These are phyloP conservation scores for Xerus rutilus DNA, from an alignment of 2,797 vertebrate species.

Conservation along the genomic window DNA sequence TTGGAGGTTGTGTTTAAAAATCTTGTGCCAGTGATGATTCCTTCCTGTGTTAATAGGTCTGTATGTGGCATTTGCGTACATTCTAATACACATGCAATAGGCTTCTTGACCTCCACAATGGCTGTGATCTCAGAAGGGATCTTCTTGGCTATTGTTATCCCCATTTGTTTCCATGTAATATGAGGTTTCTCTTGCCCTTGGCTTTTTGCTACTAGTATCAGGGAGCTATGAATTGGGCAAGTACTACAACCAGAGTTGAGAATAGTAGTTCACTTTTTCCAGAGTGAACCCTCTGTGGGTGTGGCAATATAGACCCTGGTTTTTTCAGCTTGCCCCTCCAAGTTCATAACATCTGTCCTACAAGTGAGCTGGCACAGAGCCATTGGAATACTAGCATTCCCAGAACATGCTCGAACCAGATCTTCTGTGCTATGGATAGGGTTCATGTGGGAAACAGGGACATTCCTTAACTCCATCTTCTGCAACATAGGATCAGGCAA, in stretches of 20 bases:
- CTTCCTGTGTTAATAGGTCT: not conserved
- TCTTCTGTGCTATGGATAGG: not conserved
- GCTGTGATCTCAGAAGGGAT: not conserved
- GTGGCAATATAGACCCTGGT: not conserved
- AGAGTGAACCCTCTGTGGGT: no score
- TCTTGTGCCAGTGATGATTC: no score
- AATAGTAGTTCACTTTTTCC: no score
- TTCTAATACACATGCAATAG: not conserved
- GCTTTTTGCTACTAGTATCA: not conserved
- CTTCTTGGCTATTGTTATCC: no score
- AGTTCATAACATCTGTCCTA: not conserved
- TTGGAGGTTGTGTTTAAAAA: not conserved
- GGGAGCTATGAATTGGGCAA: no score
- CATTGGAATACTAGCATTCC: not conserved
- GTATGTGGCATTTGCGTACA: not conserved
- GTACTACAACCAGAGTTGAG: not conserved
- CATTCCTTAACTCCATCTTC: not conserved
- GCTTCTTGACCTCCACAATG: not conserved
- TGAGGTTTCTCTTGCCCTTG: no score
- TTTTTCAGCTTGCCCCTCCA: not conserved
- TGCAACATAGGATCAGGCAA: no score
- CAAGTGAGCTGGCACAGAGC: not conserved
- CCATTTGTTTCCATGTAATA: no score
- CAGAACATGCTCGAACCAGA: not conserved
- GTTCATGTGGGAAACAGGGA: not conserved